Evolutionary conservation across 1,140 invertebrate genomes (phyloP).

Genomic region (Diorhabda carinulata): DNA sequence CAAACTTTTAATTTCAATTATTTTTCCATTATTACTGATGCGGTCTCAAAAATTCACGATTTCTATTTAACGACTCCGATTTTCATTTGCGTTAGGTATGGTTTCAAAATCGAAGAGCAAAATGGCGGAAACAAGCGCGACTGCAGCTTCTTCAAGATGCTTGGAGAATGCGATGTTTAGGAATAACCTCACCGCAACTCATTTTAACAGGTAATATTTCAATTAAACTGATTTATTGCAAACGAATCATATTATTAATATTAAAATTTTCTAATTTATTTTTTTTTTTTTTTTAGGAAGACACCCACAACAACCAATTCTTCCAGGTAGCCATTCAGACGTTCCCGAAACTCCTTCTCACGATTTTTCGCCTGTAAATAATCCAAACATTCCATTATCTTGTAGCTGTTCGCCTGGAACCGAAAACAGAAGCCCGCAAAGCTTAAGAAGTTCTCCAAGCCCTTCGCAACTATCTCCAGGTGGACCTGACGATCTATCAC

Average conservation of each 20-base stretch:
- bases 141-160: conserved; percentile 82
- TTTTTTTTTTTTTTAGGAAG: conserved; percentile 35
- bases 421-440: conserved; percentile 32
- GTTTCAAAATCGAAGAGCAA: conserved; percentile 85
- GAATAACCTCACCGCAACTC: conserved; percentile 61
- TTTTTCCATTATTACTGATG: too few species aligned
- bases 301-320: conserved; percentile 24
- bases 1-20: too few species aligned
- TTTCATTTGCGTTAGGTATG: conserved; percentile 61
- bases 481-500: conserved; percentile 43
- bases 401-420: conserved; percentile 40
- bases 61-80: too few species aligned
- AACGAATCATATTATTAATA: not conserved
- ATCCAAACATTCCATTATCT: conserved; percentile 28
- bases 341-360: conserved; percentile 32
- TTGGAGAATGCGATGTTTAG: conserved; percentile 83
- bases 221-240: not conserved
- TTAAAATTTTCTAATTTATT: not conserved
- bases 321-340: conserved; percentile 24
- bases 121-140: conserved; percentile 82
- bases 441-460: conserved; percentile 39
- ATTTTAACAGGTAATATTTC: conserved; percentile 46
- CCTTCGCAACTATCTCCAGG: conserved; percentile 39
- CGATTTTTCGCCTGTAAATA: conserved; percentile 32
- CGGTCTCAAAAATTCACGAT: too few species aligned